Base-by-base conservation (phyloP, 2,113 vertebrate species). In the Carassius carassius region DNA sequence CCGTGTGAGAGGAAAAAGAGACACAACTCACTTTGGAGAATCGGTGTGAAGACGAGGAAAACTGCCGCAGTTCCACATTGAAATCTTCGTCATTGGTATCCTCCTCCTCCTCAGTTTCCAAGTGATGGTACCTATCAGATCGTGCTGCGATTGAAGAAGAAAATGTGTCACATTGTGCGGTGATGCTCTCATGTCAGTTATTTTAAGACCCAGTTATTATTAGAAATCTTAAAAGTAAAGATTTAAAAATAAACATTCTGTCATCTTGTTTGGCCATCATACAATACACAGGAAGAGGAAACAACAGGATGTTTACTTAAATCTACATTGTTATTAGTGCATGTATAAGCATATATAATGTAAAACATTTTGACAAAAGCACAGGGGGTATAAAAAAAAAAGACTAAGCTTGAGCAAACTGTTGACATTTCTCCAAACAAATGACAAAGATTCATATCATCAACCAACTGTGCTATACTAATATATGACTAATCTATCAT, bases 31-130 rank as follows among this genome's bases (percentile, higher is more conserved):
- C 98, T 94, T 99, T 99, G 0, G 97, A 99, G 93, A 99, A 99
- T 83, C 98, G 92, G 89, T 99, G 97, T 16, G 98, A 99, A 78
- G 97, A 98, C 0, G 97, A 99, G 21, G 97, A 99, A 91, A 99
- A 99, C 89, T 99, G 98, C 51, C 97, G 94, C 72, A 99, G 97
- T 90, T 99, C 98, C 91, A 98, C 95, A 19, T 94, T 98, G 89
- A 99, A 99, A 87, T 99, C 98, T 92, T 99, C 97, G 67, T 99
- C 98, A 3, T 99, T 99, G 0, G 97, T 97, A 83, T 99, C 96
- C 16, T 97, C 98, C 63, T 99, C 97, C 87, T 99, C 98, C 90
- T 99, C 98, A 0, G 97, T 97, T 93, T 99, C 98, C 93, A 99
- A 96, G 89, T 99, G 98, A 79, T 98, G 96, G 83, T 99, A 99